A percentile compares a stretch with the other conserved stretches of the same genome.
These are phyloP conservation scores for Crambe crambe DNA, from an alignment of 37 sponge, comb jelly and placozoan genomes.

Conservation along the genomic window DNA sequence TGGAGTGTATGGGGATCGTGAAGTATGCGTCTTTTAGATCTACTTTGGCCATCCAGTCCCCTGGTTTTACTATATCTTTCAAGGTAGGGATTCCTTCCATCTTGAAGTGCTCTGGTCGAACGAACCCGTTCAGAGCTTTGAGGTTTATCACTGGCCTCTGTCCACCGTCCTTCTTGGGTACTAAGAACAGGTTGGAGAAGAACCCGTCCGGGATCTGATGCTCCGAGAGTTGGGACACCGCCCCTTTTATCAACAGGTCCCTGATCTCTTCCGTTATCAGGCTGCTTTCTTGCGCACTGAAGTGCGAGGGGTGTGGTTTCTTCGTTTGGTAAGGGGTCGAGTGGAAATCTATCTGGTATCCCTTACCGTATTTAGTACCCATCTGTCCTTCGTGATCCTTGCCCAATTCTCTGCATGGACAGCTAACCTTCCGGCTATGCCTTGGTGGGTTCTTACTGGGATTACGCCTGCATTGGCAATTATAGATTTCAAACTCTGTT, in stretches of 20 bases:
- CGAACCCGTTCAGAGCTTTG: background rate
- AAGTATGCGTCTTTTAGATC: too few relatives aligned
- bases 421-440: too few relatives aligned
- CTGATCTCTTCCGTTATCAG: background rate
- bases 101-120: background rate
- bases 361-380: too few relatives aligned
- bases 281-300: background rate
- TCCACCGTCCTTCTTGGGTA: conserved; percentile 14
- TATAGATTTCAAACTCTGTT: too few relatives aligned
- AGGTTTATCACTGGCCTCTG: conserved; percentile 2
- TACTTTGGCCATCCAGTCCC: too few relatives aligned
- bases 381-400: too few relatives aligned
- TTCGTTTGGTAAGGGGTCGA: background rate
- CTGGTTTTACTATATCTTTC: too few relatives aligned
- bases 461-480: too few relatives aligned
- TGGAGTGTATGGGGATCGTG: background rate
- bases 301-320: background rate
- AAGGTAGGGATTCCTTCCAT: too few relatives aligned
- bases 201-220: background rate
- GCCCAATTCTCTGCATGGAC: too few relatives aligned
- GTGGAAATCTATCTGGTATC: too few relatives aligned
- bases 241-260: background rate
- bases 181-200: background rate
- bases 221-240: background rate
- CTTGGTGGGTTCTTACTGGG: too few relatives aligned